Percentiles rank a stretch among this genome's conserved stretches.
phyloP scores from a whole-genome alignment of 2,888 invertebrate genomes.

The Zeuzera pyrina region DNA sequence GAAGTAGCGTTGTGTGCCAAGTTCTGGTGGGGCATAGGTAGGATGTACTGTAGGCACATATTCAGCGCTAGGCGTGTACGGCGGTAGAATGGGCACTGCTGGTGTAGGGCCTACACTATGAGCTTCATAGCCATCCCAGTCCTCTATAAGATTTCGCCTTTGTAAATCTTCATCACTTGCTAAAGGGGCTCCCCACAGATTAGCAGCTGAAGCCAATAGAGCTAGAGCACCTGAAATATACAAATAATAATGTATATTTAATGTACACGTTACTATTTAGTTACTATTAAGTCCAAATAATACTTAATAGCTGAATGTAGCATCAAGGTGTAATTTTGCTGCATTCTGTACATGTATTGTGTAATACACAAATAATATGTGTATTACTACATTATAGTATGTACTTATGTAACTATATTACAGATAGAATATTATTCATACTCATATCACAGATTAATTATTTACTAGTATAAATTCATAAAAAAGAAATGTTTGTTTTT shows the following conservation, averaged over 20 bases:
- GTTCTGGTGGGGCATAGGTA: slow-evolving; percentile 46
- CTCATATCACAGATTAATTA: no score
- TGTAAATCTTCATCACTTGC: slow-evolving; percentile 59
- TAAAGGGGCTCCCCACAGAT: slow-evolving; percentile 74
- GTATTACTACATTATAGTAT: no score
- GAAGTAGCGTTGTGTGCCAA: slow-evolving; percentile 59
- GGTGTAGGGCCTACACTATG: slow-evolving; percentile 73
- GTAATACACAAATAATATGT: no score
- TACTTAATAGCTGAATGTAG: no score
- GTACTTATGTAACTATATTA: no score
- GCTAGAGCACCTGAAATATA: slow-evolving; percentile 74
- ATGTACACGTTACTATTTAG: no score
- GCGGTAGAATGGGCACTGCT: slow-evolving; percentile 71
- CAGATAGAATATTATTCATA: no score
- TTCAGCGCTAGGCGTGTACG: slow-evolving; percentile 70
- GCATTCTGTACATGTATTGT: no score
- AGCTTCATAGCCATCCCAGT: slow-evolving; percentile 75
- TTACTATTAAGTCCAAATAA: no score
- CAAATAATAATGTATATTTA: background rate
- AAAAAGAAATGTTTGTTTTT: no score
- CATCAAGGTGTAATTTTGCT: no score
- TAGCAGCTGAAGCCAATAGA: slow-evolving; percentile 79
- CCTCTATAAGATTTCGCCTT: slow-evolving; percentile 73
- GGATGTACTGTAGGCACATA: slow-evolving; percentile 40
- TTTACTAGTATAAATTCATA: no score